Conservation (phyloP, 2,888 invertebrate genomes). For the Dicycla oo region DNA sequence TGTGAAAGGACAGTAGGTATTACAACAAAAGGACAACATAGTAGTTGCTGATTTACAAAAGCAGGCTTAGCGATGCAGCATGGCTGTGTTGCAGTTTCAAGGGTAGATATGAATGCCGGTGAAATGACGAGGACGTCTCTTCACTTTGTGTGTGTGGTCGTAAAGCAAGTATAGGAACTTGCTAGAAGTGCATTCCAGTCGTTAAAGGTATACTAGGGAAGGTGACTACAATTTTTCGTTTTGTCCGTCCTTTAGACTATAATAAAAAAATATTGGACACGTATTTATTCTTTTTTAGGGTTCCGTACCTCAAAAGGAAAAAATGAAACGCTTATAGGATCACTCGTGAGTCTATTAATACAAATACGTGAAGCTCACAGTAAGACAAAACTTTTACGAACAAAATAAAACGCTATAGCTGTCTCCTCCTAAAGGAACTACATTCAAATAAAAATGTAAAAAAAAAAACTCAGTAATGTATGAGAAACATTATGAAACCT, state of each 20-base stretch:
- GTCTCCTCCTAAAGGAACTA: background rate
- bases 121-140: background rate
- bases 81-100: background rate
- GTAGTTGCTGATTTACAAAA: background rate
- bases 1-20: too few species aligned
- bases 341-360: too few species aligned
- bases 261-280: too few species aligned
- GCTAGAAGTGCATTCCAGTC: background rate
- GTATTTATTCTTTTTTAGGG: too few species aligned
- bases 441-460: slow-evolving; percentile 2
- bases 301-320: too few species aligned
- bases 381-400: too few species aligned
- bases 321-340: too few species aligned
- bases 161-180: background rate
- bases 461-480: slow-evolving; percentile 13
- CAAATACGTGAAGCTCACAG: too few species aligned
- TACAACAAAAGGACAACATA: too few species aligned
- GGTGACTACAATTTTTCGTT: too few species aligned
- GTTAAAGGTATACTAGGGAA: background rate
- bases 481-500: slow-evolving; percentile 31
- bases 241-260: too few species aligned
- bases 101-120: background rate
- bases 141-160: background rate
- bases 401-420: too few species aligned
- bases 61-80: background rate